Percentiles rank a stretch among this genome's conserved stretches.
Evolutionary conservation across 2,888 invertebrate genomes (phyloP).

Genomic region (Tinea trinotella): DNA sequence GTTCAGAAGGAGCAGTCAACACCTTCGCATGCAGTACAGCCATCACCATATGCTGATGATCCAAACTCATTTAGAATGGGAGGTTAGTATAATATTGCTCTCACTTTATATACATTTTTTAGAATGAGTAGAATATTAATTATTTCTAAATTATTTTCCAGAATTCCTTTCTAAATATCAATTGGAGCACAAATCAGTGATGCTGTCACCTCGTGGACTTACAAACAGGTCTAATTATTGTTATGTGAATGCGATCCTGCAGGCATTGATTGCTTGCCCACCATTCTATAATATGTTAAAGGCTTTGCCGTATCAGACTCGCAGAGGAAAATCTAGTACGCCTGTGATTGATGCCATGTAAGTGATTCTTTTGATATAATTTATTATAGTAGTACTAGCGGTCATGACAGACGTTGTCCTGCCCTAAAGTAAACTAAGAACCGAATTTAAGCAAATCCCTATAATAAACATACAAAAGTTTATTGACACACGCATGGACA

Average conservation of each 20-base stretch:
- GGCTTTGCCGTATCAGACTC: conserved; percentile 79
- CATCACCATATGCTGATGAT: conserved; percentile 73
- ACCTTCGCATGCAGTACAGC: conserved; percentile 49
- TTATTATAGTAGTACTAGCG: too few species aligned
- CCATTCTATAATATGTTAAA: conserved; percentile 94
- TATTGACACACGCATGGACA: too few species aligned
- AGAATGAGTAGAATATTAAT: not conserved
- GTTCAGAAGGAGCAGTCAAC: conserved; percentile 41
- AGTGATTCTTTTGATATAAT: conserved; percentile 52
- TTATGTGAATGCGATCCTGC: conserved; percentile 95
- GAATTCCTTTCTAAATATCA: conserved; percentile 83
- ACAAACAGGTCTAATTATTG: conserved; percentile 96
- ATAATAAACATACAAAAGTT: too few species aligned
- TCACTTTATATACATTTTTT: not conserved
- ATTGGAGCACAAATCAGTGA: conserved; percentile 83
- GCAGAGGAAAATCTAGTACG: conserved; percentile 75
- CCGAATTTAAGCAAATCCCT: too few species aligned
- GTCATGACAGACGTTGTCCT: too few species aligned
- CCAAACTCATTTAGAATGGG: conserved; percentile 80
- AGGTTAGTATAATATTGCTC: conserved; percentile 58
- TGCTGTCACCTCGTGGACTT: conserved; percentile 90
- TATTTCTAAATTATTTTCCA: conserved; percentile 45
- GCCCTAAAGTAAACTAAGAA: too few species aligned
- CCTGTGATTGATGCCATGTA: conserved; percentile 95
- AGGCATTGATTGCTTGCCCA: conserved; percentile 94